Percentiles rank a stretch among this genome's conserved stretches.
Conservation (phyloP, 1,140 invertebrate genomes). For the Bombus turneri region DNA sequence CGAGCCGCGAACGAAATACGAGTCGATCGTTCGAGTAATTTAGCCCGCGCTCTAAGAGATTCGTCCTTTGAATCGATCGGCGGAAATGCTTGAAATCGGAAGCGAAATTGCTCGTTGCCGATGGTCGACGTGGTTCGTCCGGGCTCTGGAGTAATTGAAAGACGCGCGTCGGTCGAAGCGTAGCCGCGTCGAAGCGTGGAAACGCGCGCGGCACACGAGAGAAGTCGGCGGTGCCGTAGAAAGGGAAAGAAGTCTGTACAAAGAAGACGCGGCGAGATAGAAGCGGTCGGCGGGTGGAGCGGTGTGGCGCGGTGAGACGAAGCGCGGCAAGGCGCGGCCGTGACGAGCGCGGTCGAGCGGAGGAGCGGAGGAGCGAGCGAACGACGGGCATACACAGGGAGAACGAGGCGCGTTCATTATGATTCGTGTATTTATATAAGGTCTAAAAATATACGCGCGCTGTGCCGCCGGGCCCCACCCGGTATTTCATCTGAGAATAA, state of each 20-base stretch:
- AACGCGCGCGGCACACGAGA: conserved; percentile 29
- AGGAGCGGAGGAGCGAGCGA: conserved; percentile 37
- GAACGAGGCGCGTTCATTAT: conserved; percentile 79
- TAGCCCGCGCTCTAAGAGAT: too few relatives aligned
- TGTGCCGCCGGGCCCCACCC: conserved; percentile 80
- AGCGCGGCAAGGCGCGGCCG: conserved; percentile 49
- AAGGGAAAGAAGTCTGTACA: conserved; percentile 60
- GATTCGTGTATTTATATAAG: conserved; percentile 83
- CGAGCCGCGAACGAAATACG: too few relatives aligned
- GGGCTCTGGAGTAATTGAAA: not conserved
- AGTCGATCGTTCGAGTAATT: too few relatives aligned
- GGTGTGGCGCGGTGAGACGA: conserved; percentile 25
- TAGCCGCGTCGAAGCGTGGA: not conserved
- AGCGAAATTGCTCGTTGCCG: too few relatives aligned
- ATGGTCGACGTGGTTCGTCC: too few relatives aligned
- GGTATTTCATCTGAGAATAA: conserved; percentile 83
- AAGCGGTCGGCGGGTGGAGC: conserved; percentile 21
- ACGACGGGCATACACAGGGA: conserved; percentile 51
- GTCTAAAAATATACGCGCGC: conserved; percentile 82
- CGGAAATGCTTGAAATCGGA: too few relatives aligned
- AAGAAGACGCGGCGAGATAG: conserved; percentile 67
- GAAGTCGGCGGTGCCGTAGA: conserved; percentile 35
- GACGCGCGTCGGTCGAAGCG: not conserved
- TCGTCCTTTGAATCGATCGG: too few relatives aligned
- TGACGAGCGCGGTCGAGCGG: conserved; percentile 24